Conservation (phyloP, 2,113 vertebrate genomes). For the Colossoma macropomum region DNA sequence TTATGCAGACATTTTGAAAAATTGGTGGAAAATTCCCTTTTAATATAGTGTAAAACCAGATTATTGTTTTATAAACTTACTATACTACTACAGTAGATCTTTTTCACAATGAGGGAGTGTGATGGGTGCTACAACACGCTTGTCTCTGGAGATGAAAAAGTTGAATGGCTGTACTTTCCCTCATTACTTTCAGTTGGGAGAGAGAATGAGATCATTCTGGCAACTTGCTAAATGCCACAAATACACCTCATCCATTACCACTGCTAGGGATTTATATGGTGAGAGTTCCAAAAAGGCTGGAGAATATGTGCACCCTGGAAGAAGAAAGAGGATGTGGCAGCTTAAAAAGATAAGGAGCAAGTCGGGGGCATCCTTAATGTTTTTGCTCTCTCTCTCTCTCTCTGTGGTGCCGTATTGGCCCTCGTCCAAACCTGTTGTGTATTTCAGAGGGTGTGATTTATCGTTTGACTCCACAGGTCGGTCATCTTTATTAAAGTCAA, state of each 20-base stretch:
- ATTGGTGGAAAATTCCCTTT: too few relatives aligned
- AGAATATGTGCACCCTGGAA: neutral
- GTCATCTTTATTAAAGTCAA: conserved; percentile 44
- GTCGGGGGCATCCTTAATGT: neutral
- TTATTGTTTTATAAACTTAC: too few relatives aligned
- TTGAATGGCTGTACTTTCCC: conserved; percentile 6
- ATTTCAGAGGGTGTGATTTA: conserved; percentile 33
- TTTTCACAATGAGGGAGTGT: conserved; percentile 12
- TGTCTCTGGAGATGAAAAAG: neutral
- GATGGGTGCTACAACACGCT: conserved; percentile 4
- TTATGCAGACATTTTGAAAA: neutral
- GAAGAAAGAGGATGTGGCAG: neutral
- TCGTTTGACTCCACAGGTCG: conserved; percentile 41
- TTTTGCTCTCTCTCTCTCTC: neutral
- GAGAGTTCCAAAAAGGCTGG: neutral
- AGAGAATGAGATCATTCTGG: conserved; percentile 17
- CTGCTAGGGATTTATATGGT: neutral
- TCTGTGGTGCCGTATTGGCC: neutral
- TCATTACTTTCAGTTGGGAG: neutral
- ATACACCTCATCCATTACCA: neutral
- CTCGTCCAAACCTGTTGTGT: conserved; percentile 2
- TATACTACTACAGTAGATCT: neutral
- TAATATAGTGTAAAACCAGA: too few relatives aligned
- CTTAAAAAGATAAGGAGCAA: neutral
- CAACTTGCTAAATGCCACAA: conserved; percentile 5